phyloP scores from a whole-genome alignment of 2,113 vertebrate genomes.

The Pogona vitticeps region DNA sequence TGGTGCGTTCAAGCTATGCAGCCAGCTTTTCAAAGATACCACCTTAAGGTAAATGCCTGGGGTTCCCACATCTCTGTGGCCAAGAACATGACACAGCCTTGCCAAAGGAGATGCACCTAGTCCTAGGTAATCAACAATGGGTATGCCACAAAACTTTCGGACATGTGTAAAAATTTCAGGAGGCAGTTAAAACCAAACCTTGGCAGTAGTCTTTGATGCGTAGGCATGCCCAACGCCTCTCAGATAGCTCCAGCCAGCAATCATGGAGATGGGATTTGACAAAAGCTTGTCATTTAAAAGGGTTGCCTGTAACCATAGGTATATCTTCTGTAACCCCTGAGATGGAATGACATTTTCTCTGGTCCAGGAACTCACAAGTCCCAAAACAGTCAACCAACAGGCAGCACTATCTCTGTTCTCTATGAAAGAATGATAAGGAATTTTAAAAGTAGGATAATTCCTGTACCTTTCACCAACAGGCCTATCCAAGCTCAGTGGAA shows the following conservation, averaged over 20 bases:
- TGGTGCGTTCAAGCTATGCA: not conserved
- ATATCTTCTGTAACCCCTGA: too few species aligned
- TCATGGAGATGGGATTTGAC: not conserved
- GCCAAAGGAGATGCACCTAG: not conserved
- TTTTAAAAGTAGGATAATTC: not conserved
- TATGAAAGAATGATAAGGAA: not conserved
- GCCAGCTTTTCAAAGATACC: not conserved
- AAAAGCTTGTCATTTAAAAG: not conserved
- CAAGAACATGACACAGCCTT: not conserved
- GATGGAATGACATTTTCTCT: too few species aligned
- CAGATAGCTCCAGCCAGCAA: too few species aligned
- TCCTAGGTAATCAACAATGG: not conserved
- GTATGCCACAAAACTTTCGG: not conserved
- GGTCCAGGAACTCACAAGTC: not conserved
- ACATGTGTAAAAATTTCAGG: not conserved
- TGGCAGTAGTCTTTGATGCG: not conserved
- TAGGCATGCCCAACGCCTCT: not conserved
- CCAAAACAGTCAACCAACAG: not conserved
- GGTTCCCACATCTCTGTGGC: not conserved
- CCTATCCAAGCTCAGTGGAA: not conserved
- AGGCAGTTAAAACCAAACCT: not conserved
- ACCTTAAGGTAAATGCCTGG: not conserved
- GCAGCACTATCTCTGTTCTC: not conserved
- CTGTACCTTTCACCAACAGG: not conserved
- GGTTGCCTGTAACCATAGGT: not conserved